phyloP scores from a whole-genome alignment of 2,888 invertebrate genomes.

The Thecophora atra region DNA sequence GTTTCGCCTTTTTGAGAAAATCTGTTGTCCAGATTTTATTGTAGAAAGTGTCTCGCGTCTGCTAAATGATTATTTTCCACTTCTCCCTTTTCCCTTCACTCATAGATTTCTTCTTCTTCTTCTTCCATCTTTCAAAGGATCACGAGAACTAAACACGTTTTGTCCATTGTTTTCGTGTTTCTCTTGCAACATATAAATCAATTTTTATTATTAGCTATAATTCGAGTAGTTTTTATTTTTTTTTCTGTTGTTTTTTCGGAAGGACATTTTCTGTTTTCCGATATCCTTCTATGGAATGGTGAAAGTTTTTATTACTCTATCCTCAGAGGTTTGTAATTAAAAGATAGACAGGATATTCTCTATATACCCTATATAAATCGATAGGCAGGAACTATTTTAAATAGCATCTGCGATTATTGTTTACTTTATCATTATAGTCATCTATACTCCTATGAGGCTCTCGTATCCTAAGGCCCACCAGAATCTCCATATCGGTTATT shows the following conservation, averaged over 20 bases:
- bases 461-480: too few relatives aligned
- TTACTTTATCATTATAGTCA: too few relatives aligned
- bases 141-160: not conserved
- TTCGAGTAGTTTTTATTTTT: not conserved
- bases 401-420: too few relatives aligned
- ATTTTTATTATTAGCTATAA: conserved; percentile 5
- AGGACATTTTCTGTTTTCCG: not conserved
- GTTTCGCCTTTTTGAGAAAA: conserved; percentile 41
- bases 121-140: not conserved
- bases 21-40: conserved; percentile 56
- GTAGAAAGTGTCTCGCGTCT: conserved; percentile 8
- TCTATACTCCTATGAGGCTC: too few relatives aligned
- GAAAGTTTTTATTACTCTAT: too few relatives aligned
- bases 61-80: conserved; percentile 28
- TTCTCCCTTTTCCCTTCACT: conserved; percentile 19
- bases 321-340: too few relatives aligned
- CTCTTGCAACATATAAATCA: not conserved
- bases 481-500: too few relatives aligned
- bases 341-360: too few relatives aligned
- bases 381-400: too few relatives aligned
- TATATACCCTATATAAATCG: too few relatives aligned
- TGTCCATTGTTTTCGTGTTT: not conserved
- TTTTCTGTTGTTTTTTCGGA: not conserved
- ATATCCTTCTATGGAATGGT: too few relatives aligned
- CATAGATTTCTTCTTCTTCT: not conserved